Evolutionary conservation across 2,113 vertebrate species (phyloP).

Genomic region (Fregata magnificens): DNA sequence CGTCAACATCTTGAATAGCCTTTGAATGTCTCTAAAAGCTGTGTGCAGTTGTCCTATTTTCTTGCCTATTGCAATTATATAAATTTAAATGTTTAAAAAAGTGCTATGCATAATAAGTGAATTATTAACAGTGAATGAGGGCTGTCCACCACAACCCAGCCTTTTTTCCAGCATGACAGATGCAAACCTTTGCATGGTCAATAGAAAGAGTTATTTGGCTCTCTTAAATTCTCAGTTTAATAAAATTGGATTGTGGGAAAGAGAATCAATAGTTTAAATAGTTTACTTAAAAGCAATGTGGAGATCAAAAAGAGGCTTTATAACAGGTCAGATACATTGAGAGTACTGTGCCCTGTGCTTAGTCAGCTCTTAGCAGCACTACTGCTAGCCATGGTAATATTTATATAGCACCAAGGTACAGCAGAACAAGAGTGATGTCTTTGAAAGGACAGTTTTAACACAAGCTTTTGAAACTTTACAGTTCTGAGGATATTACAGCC

Average conservation of each 20-base stretch:
- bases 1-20: not conserved
- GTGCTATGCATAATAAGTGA: not conserved
- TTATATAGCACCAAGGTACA: not conserved
- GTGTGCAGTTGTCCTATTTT: not conserved
- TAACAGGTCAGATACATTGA: not conserved
- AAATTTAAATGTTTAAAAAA: not conserved
- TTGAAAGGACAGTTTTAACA: not conserved
- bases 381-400: not conserved
- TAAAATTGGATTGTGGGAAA: constrained; percentile 25
- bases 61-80: not conserved
- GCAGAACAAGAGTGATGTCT: not conserved
- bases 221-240: constrained; percentile 18
- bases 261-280: not conserved
- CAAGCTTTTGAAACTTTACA: not conserved
- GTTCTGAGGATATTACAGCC: not conserved
- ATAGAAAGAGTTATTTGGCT: not conserved
- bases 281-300: not conserved
- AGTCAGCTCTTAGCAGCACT: not conserved
- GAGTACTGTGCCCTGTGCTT: not conserved
- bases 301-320: not conserved
- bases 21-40: not conserved
- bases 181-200: not conserved
- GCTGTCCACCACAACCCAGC: not conserved
- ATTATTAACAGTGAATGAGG: not conserved
- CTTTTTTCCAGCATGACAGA: not conserved